phyloP scores from a whole-genome alignment of 2,113 vertebrate species.

The Garra rufa region DNA sequence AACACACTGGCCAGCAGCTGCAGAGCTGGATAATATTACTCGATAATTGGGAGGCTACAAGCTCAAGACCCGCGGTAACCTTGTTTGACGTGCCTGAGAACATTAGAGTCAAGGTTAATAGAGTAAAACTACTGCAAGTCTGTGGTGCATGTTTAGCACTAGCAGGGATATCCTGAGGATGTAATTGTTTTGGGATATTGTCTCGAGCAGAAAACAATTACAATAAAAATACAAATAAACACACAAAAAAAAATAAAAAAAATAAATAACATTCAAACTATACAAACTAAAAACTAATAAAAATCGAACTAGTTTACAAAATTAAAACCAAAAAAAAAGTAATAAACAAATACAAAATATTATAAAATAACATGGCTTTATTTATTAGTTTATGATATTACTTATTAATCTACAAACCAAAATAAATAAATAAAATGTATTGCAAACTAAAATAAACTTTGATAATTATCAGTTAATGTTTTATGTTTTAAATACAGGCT shows the following conservation, averaged over 20 bases:
- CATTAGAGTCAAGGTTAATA: constrained; percentile 38
- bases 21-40: constrained; percentile 68
- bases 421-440: too few species aligned
- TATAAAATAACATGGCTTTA: too few species aligned
- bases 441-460: too few species aligned
- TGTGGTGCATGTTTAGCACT: background rate
- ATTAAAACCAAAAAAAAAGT: too few species aligned
- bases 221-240: background rate
- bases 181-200: background rate
- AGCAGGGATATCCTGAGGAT: background rate
- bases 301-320: too few species aligned
- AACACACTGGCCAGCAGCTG: constrained; percentile 72
- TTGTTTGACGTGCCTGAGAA: constrained; percentile 46
- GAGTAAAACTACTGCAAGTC: constrained; percentile 39
- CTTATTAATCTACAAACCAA: too few species aligned
- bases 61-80: constrained; percentile 54
- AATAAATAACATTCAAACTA: background rate
- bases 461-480: too few species aligned
- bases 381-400: too few species aligned
- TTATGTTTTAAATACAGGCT: too few species aligned
- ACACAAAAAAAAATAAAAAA: background rate
- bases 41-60: constrained; percentile 67
- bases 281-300: background rate
- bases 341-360: too few species aligned
- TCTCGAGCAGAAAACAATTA: background rate